Evolutionary conservation across 1,140 invertebrate genomes (phyloP).

Genomic region (Cotesia vestalis): DNA sequence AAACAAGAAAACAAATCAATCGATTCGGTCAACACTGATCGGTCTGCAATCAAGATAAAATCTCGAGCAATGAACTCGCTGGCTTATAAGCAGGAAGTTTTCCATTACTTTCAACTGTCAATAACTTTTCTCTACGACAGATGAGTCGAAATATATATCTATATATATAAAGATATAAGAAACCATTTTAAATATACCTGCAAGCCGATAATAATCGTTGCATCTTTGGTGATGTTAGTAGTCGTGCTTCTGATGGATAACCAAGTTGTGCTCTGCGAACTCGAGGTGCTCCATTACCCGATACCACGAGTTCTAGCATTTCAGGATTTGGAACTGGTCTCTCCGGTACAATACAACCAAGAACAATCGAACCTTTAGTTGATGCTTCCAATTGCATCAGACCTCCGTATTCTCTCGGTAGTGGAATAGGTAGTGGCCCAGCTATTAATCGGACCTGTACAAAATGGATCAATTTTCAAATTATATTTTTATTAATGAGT

Average conservation of each 20-base stretch:
- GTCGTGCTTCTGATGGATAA: conserved; percentile 61
- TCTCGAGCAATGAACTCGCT: conserved; percentile 17
- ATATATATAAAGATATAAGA: not conserved
- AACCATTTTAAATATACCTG: conserved; percentile 50
- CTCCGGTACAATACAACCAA: conserved; percentile 63
- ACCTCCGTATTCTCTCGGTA: conserved; percentile 62
- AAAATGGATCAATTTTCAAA: conserved; percentile 18
- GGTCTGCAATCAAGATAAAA: conserved; percentile 5
- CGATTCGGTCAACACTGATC: conserved; percentile 8
- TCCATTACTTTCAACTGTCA: conserved; percentile 6
- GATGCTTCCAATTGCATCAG: conserved; percentile 64
- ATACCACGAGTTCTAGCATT: conserved; percentile 63
- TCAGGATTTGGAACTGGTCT: conserved; percentile 63
- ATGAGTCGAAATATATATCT: not conserved
- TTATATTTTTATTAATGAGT: conserved; percentile 1
- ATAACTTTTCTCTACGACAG: conserved; percentile 1
- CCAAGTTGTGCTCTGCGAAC: conserved; percentile 60
- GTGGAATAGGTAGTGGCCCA: conserved; percentile 60
- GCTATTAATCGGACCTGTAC: conserved; percentile 61
- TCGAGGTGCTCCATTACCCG: conserved; percentile 59
- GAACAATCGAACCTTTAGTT: conserved; percentile 61
- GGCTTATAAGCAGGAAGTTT: not conserved
- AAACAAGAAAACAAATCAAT: conserved; percentile 38
- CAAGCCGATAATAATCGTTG: conserved; percentile 61
- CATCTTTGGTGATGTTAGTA: conserved; percentile 63